These are phyloP conservation scores for Scaptomyza graminum DNA, from an alignment of 1,140 invertebrate genomes.

Conservation along the genomic window DNA sequence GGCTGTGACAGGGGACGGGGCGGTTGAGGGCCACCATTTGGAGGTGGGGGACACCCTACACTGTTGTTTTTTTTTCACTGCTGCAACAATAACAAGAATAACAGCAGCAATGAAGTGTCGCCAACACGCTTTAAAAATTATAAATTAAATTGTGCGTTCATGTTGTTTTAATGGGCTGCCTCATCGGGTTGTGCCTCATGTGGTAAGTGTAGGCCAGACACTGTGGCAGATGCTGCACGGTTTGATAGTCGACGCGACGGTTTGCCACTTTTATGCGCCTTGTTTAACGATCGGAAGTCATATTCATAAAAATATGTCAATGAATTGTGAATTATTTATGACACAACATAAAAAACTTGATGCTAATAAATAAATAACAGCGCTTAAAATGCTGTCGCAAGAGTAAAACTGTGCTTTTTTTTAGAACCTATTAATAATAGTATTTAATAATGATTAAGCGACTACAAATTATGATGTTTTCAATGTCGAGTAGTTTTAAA, in stretches of 20 bases:
- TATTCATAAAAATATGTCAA: constrained; percentile 83
- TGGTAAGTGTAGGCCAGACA: background rate
- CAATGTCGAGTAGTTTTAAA: too few relatives aligned
- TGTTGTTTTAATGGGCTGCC: constrained; percentile 78
- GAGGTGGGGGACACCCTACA: constrained; percentile 18
- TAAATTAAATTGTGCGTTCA: constrained; percentile 82
- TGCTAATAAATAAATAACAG: constrained; percentile 68
- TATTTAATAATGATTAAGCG: too few relatives aligned
- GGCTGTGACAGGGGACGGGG: background rate
- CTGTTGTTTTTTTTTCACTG: constrained; percentile 47
- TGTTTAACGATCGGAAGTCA: constrained; percentile 82
- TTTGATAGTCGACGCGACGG: constrained; percentile 52
- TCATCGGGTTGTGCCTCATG: constrained; percentile 4
- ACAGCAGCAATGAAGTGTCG: constrained; percentile 76
- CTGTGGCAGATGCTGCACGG: constrained; percentile 37
- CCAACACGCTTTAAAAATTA: constrained; percentile 79
- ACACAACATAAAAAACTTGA: constrained; percentile 40
- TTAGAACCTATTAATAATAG: background rate
- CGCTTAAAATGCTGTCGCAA: constrained; percentile 23
- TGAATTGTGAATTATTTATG: constrained; percentile 82
- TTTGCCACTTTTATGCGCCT: constrained; percentile 68
- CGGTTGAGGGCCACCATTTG: background rate
- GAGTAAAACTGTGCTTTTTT: background rate
- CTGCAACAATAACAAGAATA: constrained; percentile 5
- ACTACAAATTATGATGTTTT: too few relatives aligned